Evolutionary conservation across 2,113 vertebrate genomes (phyloP).

Genomic region (Anguilla rostrata): DNA sequence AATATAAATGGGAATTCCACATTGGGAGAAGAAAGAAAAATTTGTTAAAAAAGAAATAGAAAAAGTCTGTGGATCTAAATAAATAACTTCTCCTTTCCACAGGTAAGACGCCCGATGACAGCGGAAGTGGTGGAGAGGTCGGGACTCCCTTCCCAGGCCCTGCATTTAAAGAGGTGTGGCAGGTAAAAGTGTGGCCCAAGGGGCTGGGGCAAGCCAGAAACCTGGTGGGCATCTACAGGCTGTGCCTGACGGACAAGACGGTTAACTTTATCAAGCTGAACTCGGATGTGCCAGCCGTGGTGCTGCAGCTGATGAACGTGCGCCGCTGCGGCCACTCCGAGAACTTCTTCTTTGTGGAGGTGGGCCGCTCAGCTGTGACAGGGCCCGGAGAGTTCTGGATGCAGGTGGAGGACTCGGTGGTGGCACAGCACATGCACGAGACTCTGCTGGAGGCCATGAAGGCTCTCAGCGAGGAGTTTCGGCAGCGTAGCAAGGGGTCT

Average conservation of each 20-base stretch:
- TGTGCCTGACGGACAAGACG: conserved; percentile 78
- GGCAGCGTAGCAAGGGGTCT: conserved; percentile 72
- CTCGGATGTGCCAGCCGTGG: conserved; percentile 72
- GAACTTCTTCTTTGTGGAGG: conserved; percentile 83
- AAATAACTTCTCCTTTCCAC: conserved; percentile 13
- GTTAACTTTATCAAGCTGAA: conserved; percentile 77
- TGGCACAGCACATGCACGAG: conserved; percentile 82
- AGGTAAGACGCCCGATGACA: conserved; percentile 72
- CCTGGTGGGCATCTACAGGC: conserved; percentile 75
- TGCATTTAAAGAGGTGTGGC: conserved; percentile 81
- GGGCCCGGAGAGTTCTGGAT: conserved; percentile 83
- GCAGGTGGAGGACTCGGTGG: conserved; percentile 78
- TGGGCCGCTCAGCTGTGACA: conserved; percentile 73
- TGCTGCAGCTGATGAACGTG: conserved; percentile 80
- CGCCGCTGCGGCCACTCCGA: conserved; percentile 78
- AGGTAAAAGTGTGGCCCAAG: conserved; percentile 78
- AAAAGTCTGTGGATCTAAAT: no score
- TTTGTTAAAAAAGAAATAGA: no score
- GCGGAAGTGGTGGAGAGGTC: conserved; percentile 71
- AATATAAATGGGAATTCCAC: no score
- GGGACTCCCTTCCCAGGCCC: conserved; percentile 65
- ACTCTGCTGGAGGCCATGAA: conserved; percentile 82
- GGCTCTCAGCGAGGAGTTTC: conserved; percentile 77
- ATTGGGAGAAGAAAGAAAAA: no score
- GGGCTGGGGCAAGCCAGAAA: conserved; percentile 75